Evolutionary conservation across 2,797 vertebrate species (phyloP), one percentile per base, ranked within the genome.

Genomic region (Anomalospiza imberbis): DNA sequence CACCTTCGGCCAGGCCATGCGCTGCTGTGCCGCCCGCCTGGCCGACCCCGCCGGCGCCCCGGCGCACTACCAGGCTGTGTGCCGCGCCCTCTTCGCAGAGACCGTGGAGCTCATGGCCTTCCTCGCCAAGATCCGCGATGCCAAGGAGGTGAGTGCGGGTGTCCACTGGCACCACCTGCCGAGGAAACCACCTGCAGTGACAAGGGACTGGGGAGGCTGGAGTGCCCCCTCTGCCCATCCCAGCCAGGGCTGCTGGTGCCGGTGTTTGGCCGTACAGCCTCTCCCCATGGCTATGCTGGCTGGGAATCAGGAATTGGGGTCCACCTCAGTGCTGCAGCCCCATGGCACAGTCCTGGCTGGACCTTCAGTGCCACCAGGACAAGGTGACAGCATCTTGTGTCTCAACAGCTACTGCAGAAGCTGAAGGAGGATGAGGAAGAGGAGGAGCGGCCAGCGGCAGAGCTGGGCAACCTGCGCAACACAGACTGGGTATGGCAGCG

Each of bases 31-130:
- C 0, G 96, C 97, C 1, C 98, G 99, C 51, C 98, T 99, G 70
- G 97, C 98, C 0, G 98, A 99, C 83, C 98, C 98, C 0, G 55
- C 85, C 2, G 95, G 98, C 45, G 99, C 99, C 1, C 97, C 98
- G 0, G 97, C 98, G 1, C 99, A 99, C 93, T 99, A 99, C 97
- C 99, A 99, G 97, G 99, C 99, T 0, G 99, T 99, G 22, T 99
- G 99, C 96, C 97, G 99, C 4, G 99, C 99, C 0, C 98, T 99
- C 54, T 98, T 99, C 10, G 97, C 99, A 0, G 99, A 99, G 97
- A 99, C 99, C 0, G 96, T 99, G 96, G 99, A 99, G 97, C 98
- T 99, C 85, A 98, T 98, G 94, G 99, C 99, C 62, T 99, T 99
- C 97, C 98, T 99, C 10, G 94, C 97, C 96, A 98, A 98, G 93